Evolutionary conservation across 2,113 vertebrate species (phyloP).

Genomic region (Pachyramphus minor): DNA sequence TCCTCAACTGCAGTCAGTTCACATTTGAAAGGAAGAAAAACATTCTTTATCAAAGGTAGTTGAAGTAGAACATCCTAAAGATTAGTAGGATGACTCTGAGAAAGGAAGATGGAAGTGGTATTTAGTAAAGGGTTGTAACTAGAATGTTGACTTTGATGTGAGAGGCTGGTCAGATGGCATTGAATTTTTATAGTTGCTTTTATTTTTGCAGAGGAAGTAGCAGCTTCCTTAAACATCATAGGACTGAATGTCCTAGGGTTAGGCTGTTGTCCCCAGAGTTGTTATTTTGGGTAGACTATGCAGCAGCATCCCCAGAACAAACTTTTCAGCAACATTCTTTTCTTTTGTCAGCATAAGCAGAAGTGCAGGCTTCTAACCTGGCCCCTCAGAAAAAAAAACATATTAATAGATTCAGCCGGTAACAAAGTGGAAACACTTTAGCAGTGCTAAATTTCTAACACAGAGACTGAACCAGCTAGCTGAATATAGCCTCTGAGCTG

Average conservation of each 20-base stretch:
- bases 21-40: background rate
- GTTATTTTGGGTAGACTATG: background rate
- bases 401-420: background rate
- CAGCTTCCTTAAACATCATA: background rate
- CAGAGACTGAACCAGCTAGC: background rate
- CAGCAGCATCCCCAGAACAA: background rate
- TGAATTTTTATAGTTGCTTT: background rate
- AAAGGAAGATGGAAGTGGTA: background rate
- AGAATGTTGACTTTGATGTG: background rate
- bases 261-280: background rate
- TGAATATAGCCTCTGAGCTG: background rate
- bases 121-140: background rate
- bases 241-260: background rate
- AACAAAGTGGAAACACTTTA: background rate
- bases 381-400: background rate
- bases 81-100: background rate
- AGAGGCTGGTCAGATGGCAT: background rate
- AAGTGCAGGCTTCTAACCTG: background rate
- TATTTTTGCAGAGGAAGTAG: background rate
- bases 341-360: background rate
- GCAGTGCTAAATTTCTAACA: background rate
- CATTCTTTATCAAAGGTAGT: background rate
- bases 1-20: background rate
- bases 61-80: background rate
- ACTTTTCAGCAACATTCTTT: background rate